Conservation (phyloP, 2,888 invertebrate genomes). For the Anthophora plumipes region DNA sequence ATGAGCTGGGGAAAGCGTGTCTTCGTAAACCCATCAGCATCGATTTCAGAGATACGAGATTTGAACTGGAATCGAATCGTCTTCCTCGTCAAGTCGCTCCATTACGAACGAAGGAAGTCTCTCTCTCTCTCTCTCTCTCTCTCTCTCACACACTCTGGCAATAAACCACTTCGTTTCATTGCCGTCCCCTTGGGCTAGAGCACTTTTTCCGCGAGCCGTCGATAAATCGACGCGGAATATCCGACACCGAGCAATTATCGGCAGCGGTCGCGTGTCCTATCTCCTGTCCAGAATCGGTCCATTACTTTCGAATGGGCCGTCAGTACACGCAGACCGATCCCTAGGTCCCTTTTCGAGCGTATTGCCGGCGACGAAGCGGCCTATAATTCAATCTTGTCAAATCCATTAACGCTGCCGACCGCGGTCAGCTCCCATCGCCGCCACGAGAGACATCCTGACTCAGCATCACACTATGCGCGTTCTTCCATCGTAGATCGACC, state of each 20-base stretch:
- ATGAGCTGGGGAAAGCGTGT: no score
- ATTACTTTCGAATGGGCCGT: conserved; percentile 75
- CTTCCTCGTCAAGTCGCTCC: no score
- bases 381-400: conserved; percentile 79
- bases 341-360: conserved; percentile 45
- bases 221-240: conserved; percentile 73
- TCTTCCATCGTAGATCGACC: conserved; percentile 23
- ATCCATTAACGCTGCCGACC: conserved; percentile 74
- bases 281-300: conserved; percentile 61
- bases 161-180: conserved; percentile 64
- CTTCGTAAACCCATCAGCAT: not conserved
- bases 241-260: conserved; percentile 72
- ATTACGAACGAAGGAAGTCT: conserved; percentile 39
- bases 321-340: conserved; percentile 54
- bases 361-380: conserved; percentile 62
- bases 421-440: conserved; percentile 61
- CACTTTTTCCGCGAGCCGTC: conserved; percentile 57
- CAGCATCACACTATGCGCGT: conserved; percentile 39
- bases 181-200: conserved; percentile 37
- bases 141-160: no score
- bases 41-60: not conserved
- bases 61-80: not conserved
- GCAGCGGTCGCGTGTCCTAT: conserved; percentile 72
- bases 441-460: conserved; percentile 60
- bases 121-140: no score